Conservation (phyloP, 2,888 invertebrate genomes). For the Caenorhabditis parvicauda region DNA sequence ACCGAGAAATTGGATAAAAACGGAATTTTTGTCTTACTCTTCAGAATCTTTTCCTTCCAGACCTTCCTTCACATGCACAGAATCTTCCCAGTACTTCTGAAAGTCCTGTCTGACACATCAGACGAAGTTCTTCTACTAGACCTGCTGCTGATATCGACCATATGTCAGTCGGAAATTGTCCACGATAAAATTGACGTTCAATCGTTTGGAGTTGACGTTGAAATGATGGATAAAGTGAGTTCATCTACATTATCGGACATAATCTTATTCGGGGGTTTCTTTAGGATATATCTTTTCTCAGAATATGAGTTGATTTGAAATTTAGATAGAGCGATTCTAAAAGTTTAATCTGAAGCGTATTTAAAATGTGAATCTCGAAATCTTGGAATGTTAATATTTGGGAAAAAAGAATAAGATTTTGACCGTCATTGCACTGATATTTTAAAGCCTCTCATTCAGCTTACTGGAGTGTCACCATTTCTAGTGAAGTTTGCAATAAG, state of each 20-base stretch:
- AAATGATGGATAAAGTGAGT: constrained; percentile 26
- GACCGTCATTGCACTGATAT: too few relatives aligned
- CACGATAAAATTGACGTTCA: constrained; percentile 27
- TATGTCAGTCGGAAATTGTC: constrained; percentile 46
- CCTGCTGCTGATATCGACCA: constrained; percentile 77
- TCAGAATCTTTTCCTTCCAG: constrained; percentile 62
- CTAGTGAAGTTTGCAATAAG: constrained; percentile 86
- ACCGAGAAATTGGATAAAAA: too few relatives aligned
- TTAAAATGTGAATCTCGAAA: too few relatives aligned
- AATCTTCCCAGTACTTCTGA: constrained; percentile 74
- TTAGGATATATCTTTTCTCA: neutral
- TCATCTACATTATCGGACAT: too few relatives aligned
- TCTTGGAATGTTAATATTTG: too few relatives aligned
- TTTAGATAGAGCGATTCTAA: too few relatives aligned
- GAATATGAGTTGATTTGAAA: too few relatives aligned
- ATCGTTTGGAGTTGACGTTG: constrained; percentile 26
- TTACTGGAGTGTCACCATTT: constrained; percentile 62
- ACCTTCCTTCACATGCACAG: constrained; percentile 68
- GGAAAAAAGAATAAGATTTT: neutral
- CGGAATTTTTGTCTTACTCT: too few relatives aligned
- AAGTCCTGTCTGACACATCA: constrained; percentile 82
- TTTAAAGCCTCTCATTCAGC: too few relatives aligned
- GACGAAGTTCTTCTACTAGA: constrained; percentile 93
- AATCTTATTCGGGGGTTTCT: too few relatives aligned
- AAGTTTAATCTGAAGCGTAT: too few relatives aligned